Conservation (phyloP, 2,888 invertebrate species). For the Eristalis intricaria region DNA sequence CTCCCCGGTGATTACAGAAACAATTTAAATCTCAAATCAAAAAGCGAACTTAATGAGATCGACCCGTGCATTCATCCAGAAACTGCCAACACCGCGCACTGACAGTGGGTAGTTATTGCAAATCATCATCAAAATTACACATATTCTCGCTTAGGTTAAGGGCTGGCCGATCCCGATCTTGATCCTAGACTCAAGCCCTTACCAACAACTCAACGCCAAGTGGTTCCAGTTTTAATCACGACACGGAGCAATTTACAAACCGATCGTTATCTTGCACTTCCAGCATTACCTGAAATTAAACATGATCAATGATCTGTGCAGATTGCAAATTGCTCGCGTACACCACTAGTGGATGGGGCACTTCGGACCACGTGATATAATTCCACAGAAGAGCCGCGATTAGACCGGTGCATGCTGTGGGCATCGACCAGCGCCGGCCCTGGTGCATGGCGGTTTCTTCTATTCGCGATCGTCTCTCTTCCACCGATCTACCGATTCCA, state of each 20-base stretch:
- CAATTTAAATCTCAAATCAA: conserved; percentile 34
- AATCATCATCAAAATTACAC: conserved; percentile 68
- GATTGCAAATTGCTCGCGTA: conserved; percentile 67
- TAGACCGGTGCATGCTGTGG: conserved; percentile 10
- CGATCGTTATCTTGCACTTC: conserved; percentile 65
- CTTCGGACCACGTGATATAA: conserved; percentile 61
- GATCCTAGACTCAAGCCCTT: conserved; percentile 2
- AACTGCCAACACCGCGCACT: conserved; percentile 18
- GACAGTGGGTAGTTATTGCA: conserved; percentile 44
- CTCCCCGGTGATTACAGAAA: conserved; percentile 9
- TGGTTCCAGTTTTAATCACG: conserved; percentile 69
- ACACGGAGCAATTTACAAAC: conserved; percentile 65
- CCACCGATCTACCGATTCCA: conserved; percentile 25
- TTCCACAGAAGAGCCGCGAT: conserved; percentile 40
- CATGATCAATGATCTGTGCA: conserved; percentile 71
- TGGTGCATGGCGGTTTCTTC: background rate
- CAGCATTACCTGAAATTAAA: conserved; percentile 70
- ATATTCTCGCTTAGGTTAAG: conserved; percentile 51
- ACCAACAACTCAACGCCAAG: conserved; percentile 15
- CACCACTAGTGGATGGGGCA: conserved; percentile 18
- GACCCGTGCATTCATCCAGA: conserved; percentile 14
- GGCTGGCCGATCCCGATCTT: conserved; percentile 27
- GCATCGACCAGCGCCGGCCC: background rate
- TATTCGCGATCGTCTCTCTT: background rate
- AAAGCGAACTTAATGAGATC: conserved; percentile 51